Evolutionary conservation across 2,888 invertebrate species (phyloP).

Genomic region (Hesperia comma): DNA sequence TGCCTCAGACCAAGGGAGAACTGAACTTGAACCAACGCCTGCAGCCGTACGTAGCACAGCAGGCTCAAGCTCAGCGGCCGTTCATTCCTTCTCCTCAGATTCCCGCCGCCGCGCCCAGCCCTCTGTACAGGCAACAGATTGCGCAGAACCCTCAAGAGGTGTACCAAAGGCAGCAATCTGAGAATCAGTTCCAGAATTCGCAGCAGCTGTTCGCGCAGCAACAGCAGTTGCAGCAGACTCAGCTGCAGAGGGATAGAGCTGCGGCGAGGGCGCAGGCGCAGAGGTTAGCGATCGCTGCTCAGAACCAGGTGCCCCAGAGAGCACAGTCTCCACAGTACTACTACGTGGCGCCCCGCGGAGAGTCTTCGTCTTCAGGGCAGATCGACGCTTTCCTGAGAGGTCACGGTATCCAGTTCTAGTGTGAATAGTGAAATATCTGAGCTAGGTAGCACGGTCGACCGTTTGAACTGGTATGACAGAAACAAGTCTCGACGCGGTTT

Average conservation of each 20-base stretch:
- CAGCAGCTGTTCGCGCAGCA: constrained; percentile 87
- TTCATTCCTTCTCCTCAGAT: constrained; percentile 85
- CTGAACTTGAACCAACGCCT: constrained; percentile 89
- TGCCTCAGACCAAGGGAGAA: constrained; percentile 89
- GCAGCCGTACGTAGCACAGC: constrained; percentile 88
- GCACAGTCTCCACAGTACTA: constrained; percentile 81
- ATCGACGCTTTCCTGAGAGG: constrained; percentile 92
- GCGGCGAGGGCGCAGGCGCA: constrained; percentile 81
- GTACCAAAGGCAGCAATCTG: constrained; percentile 85
- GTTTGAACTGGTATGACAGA: constrained; percentile 18
- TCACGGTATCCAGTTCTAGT: constrained; percentile 86
- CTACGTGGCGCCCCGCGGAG: constrained; percentile 83
- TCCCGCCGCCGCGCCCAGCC: constrained; percentile 64
- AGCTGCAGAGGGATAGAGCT: constrained; percentile 84
- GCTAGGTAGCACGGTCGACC: constrained; percentile 55
- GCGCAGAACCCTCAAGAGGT: constrained; percentile 76
- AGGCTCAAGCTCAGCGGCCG: constrained; percentile 79
- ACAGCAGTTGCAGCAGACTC: constrained; percentile 87
- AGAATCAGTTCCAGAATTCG: constrained; percentile 85
- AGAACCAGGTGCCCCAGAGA: constrained; percentile 60
- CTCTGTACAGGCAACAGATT: constrained; percentile 78
- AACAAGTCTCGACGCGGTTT: constrained; percentile 1
- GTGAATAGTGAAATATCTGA: constrained; percentile 53
- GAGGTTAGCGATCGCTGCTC: constrained; percentile 59
- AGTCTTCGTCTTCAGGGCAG: constrained; percentile 85